phyloP scores from a whole-genome alignment of 1,140 invertebrate species.

The Drosophila hydei region DNA sequence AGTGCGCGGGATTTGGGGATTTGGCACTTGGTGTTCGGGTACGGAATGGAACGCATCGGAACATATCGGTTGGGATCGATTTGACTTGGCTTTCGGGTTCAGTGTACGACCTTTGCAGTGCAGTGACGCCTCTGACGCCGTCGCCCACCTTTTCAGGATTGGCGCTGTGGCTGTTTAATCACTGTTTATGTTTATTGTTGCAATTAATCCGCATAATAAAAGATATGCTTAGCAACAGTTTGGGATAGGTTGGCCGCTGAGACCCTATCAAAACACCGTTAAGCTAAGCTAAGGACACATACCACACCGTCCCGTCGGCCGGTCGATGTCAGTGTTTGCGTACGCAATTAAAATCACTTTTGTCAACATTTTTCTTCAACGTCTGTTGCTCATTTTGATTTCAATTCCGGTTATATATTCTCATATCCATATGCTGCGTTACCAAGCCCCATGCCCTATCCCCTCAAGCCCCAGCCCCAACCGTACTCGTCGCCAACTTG shows the following conservation, averaged over 20 bases:
- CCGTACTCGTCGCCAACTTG: constrained; percentile 17
- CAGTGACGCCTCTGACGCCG: constrained; percentile 57
- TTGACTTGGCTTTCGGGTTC: constrained; percentile 51
- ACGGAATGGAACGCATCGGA: constrained; percentile 8
- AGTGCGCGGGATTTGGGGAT: constrained; percentile 31
- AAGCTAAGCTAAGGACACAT: constrained; percentile 66
- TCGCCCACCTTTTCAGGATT: constrained; percentile 7
- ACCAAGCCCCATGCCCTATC: constrained; percentile 48
- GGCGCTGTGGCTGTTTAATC: constrained; percentile 53
- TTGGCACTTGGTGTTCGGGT: constrained; percentile 20
- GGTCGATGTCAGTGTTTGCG: constrained; percentile 60
- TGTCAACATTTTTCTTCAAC: constrained; percentile 70
- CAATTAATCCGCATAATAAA: constrained; percentile 62
- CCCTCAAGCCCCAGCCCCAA: constrained; percentile 22
- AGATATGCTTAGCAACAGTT: constrained; percentile 39
- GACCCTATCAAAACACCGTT: constrained; percentile 22
- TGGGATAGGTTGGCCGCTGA: neutral
- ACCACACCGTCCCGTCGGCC: constrained; percentile 27
- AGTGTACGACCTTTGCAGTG: constrained; percentile 76
- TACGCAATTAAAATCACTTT: constrained; percentile 72
- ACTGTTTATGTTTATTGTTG: constrained; percentile 71
- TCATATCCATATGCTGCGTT: constrained; percentile 38
- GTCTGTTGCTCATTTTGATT: constrained; percentile 10
- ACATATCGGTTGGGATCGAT: constrained; percentile 8
- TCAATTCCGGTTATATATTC: constrained; percentile 58